Percentiles rank a stretch among this genome's conserved stretches.
These are phyloP conservation scores for Polymixis flavicincta DNA, from an alignment of 2,888 invertebrate genomes.

Conservation along the genomic window DNA sequence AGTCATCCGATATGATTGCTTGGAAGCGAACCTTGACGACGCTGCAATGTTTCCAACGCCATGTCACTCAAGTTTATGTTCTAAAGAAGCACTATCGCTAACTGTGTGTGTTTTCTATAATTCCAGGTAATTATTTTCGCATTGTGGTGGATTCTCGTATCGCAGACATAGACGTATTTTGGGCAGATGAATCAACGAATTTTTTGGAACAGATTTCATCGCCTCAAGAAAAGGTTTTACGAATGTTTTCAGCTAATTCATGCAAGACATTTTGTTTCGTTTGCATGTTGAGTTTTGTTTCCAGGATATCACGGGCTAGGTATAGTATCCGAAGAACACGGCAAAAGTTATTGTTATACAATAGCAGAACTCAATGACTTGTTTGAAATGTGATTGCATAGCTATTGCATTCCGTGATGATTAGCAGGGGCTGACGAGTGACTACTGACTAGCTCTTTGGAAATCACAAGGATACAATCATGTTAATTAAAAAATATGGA, in stretches of 20 bases:
- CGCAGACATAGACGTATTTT: not conserved
- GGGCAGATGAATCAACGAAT: conserved; percentile 20
- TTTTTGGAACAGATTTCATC: conserved; percentile 1
- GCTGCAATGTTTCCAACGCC: conserved; percentile 39
- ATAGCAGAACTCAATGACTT: conserved; percentile 38
- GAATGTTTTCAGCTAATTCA: not conserved
- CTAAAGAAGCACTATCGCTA: not conserved
- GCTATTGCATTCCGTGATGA: conserved; percentile 33
- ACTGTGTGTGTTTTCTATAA: conserved; percentile 7
- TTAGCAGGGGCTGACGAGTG: not conserved
- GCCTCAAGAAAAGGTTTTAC: not conserved
- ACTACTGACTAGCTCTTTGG: not conserved
- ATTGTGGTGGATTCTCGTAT: not conserved
- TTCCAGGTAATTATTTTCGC: conserved; percentile 18
- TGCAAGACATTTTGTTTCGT: not conserved
- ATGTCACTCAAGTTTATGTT: conserved; percentile 16
- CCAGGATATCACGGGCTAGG: not conserved
- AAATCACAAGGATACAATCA: conserved; percentile 2
- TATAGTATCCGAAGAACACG: conserved; percentile 8
- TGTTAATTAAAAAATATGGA: not conserved
- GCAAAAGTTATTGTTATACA: conserved; percentile 21
- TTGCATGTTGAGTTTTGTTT: not conserved
- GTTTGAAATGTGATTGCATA: conserved; percentile 36
- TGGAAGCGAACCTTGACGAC: conserved; percentile 44
- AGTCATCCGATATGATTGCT: conserved; percentile 59